Evolutionary conservation across 2,888 invertebrate genomes (phyloP).

Genomic region (Dynastes hyllus): DNA sequence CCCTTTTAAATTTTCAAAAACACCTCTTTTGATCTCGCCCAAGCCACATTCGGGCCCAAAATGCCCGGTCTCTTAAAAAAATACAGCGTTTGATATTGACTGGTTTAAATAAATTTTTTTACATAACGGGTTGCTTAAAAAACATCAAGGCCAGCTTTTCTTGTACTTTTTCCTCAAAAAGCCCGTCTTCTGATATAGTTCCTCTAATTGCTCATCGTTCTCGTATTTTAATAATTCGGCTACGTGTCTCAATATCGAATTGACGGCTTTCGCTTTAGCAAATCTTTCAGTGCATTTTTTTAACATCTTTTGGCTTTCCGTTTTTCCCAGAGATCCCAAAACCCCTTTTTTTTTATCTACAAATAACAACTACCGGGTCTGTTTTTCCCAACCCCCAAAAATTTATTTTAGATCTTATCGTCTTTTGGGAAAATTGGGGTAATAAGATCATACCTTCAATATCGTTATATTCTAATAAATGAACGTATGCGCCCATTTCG

Average conservation of each 20-base stretch:
- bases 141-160: too few species aligned
- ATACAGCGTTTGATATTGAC: neutral
- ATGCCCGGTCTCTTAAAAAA: slow-evolving; percentile 87
- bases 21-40: slow-evolving; percentile 92
- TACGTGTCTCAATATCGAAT: slow-evolving; percentile 97
- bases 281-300: slow-evolving; percentile 99
- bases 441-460: slow-evolving; percentile 99
- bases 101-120: slow-evolving; percentile 70
- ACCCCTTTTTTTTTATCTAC: too few species aligned
- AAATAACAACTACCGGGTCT: slow-evolving; percentile 98
- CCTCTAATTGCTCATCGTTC: slow-evolving; percentile 93
- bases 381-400: slow-evolving; percentile 99
- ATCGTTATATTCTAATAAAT: slow-evolving; percentile 97
- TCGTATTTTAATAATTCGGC: slow-evolving; percentile 95
- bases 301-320: too few species aligned
- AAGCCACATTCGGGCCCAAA: slow-evolving; percentile 96
- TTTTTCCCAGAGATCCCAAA: too few species aligned
- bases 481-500: slow-evolving; percentile 99
- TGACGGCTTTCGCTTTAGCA: slow-evolving; percentile 98
- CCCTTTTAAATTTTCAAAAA: slow-evolving; percentile 94
- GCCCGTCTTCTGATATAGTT: slow-evolving; percentile 96
- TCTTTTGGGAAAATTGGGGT: slow-evolving; percentile 98
- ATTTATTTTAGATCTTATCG: slow-evolving; percentile 99
- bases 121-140: slow-evolving; percentile 98
- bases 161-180: slow-evolving; percentile 98